Base-by-base conservation (phyloP, 1,140 invertebrate genomes). In the Andrena cerasifolii region DNA sequence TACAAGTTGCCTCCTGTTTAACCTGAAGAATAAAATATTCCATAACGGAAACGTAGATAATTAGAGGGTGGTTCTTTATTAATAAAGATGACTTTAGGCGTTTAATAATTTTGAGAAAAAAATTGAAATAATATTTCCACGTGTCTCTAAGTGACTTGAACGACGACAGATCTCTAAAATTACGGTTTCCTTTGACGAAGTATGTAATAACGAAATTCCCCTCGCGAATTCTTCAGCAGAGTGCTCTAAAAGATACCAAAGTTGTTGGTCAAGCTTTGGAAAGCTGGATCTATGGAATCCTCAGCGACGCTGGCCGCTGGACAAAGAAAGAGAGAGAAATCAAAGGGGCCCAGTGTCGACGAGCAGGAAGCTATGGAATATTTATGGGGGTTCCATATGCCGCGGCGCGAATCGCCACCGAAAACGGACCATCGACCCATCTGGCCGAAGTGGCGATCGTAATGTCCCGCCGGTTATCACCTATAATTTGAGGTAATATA, bases 401-500 rank as follows among this genome's bases (percentile, higher is more conserved):
- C 74, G 78, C 70, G 79, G 61, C 78, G 47, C 70, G 82, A 75
- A 81, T 86, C 81, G 88, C 88, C 86, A 89, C 88, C 82, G 88
- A 83, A 88, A 89, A 89, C 82, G 77, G 74, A 72, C 76, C 86
- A 78, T 66, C 75, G 85, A 86, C 86, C 90, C 91, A 92, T 92
- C 90, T 92, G 91, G 90, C 87, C 87, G 86, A 90, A 90, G 90
- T 91, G 89, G 89, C 88, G 90, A 91, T 86, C 88, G 86, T 92
- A 91, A 91, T 90, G 90, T 91, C 90, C 85, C 84, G 90, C 74
- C 82, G 90, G 87, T 91, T 91, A 92, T 92, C 90, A 90, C 88
- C 91, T 91, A 91, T 92, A 92, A 93, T 93, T 93, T 92, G 81
- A 85, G 89, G 90, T 92, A 92, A 93, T 93, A 92, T 92, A 93